These are phyloP conservation scores for Drosophila sucinea DNA, from an alignment of 1,140 invertebrate genomes.

Conservation along the genomic window DNA sequence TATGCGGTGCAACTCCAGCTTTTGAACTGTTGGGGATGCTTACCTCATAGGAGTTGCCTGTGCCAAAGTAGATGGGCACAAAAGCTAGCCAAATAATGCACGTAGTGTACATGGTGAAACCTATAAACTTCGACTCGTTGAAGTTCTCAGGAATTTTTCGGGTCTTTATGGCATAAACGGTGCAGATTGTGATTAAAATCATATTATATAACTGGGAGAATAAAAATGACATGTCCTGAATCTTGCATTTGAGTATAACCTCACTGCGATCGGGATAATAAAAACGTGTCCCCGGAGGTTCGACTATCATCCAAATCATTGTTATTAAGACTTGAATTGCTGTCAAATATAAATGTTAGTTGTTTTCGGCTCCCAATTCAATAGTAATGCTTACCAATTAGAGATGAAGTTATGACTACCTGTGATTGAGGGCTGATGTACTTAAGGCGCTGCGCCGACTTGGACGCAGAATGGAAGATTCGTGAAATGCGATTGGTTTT, in stretches of 20 bases:
- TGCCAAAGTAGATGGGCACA: slow-evolving; percentile 92
- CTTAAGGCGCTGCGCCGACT: slow-evolving; percentile 90
- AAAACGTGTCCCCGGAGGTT: slow-evolving; percentile 87
- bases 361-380: background rate
- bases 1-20: background rate
- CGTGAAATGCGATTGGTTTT: slow-evolving; percentile 94
- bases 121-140: slow-evolving; percentile 93
- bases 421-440: slow-evolving; percentile 85
- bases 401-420: slow-evolving; percentile 89
- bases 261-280: slow-evolving; percentile 85
- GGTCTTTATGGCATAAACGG: slow-evolving; percentile 93
- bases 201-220: slow-evolving; percentile 92
- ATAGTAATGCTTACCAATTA: slow-evolving; percentile 74
- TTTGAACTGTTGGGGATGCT: background rate
- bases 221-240: slow-evolving; percentile 87
- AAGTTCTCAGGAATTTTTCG: slow-evolving; percentile 95
- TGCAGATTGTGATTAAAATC: slow-evolving; percentile 91
- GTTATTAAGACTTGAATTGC: slow-evolving; percentile 89
- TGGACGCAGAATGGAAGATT: slow-evolving; percentile 92
- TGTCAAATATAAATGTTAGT: background rate
- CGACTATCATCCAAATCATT: slow-evolving; percentile 87
- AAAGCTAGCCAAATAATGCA: slow-evolving; percentile 96
- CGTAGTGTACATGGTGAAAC: slow-evolving; percentile 94
- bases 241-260: slow-evolving; percentile 89
- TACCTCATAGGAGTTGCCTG: slow-evolving; percentile 85